phyloP scores from a whole-genome alignment of 1,140 invertebrate genomes.

The Lepidurus couesii region DNA sequence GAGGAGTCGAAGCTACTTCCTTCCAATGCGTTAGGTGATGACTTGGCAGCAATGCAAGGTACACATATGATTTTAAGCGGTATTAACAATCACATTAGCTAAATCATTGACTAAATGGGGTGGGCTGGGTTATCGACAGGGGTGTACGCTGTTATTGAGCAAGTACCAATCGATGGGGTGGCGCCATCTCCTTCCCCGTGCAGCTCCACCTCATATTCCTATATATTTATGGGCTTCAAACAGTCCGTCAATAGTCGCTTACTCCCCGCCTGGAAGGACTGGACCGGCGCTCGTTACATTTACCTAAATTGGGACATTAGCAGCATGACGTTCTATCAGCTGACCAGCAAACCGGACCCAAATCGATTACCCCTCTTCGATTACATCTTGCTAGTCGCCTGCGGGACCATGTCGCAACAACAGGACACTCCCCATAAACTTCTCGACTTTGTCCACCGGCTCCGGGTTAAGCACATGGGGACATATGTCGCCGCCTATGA shows the following conservation, averaged over 20 bases:
- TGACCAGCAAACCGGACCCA: neutral
- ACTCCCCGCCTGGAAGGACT: conserved; percentile 25
- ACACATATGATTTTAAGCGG: neutral
- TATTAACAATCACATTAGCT: neutral
- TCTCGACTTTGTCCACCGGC: conserved; percentile 27
- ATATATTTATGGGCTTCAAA: neutral
- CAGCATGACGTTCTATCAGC: conserved; percentile 23
- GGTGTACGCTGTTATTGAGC: conserved; percentile 7
- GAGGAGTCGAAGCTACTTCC: neutral
- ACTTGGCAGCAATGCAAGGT: conserved; percentile 5
- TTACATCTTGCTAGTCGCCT: conserved; percentile 24
- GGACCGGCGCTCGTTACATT: conserved; percentile 29
- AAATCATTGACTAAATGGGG: neutral
- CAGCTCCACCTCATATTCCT: neutral
- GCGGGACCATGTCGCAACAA: neutral
- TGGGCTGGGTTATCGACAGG: neutral
- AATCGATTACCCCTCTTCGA: conserved; percentile 1
- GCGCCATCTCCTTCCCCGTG: neutral
- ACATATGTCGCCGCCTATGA: conserved; percentile 30
- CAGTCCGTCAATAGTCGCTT: neutral
- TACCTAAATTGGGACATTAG: conserved; percentile 29
- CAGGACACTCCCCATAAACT: neutral
- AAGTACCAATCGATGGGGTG: neutral
- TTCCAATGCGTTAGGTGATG: neutral
- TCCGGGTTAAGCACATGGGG: conserved; percentile 24